Conservation (phyloP, 2,797 vertebrate species). For the Avahi laniger region DNA sequence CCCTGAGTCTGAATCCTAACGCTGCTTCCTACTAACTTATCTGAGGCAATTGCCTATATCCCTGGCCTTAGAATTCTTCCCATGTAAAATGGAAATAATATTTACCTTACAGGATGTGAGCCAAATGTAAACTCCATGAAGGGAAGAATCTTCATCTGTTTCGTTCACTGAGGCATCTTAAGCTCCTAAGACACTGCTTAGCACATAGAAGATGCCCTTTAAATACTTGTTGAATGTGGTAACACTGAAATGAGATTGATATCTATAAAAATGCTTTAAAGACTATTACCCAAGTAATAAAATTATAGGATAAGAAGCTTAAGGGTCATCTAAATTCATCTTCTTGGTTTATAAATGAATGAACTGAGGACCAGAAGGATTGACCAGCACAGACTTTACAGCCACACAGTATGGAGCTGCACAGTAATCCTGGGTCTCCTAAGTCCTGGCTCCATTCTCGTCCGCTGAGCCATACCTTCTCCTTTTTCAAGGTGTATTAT, state of each 20-base stretch:
- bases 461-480: background rate
- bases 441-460: background rate
- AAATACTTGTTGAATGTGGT: background rate
- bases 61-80: background rate
- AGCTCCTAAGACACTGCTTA: background rate
- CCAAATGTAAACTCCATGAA: constrained; percentile 3
- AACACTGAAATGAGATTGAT: background rate
- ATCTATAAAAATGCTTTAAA: constrained; percentile 5
- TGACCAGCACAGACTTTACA: background rate
- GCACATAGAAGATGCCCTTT: background rate
- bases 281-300: background rate
- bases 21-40: constrained; percentile 19
- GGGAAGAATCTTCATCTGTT: background rate
- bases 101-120: background rate
- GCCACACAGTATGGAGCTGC: background rate
- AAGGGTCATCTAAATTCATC: background rate
- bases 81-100: constrained; percentile 11
- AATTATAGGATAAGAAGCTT: background rate
- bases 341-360: background rate
- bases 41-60: background rate
- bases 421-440: background rate
- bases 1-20: background rate
- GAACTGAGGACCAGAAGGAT: background rate
- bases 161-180: background rate
- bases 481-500: background rate